These are phyloP conservation scores for Chydorus sphaericus DNA, from an alignment of 2,888 invertebrate genomes.

Conservation along the genomic window DNA sequence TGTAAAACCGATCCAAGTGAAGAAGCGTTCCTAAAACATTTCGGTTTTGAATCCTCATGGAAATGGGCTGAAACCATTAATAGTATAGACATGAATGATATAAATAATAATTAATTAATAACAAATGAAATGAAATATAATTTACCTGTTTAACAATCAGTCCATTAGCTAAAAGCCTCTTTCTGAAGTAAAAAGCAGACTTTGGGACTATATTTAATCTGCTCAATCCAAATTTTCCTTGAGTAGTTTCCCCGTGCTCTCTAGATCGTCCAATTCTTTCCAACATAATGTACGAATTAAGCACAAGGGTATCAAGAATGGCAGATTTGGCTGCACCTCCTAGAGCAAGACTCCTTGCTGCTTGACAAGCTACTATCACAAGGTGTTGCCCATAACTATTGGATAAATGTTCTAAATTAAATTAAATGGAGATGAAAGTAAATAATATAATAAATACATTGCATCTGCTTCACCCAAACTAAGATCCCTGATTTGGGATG, in stretches of 20 bases:
- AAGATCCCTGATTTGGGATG: conserved; percentile 30
- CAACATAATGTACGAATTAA: conserved; percentile 47
- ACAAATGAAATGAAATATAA: background rate
- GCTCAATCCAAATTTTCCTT: conserved; percentile 34
- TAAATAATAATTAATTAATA: background rate
- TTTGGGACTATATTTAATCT: conserved; percentile 40
- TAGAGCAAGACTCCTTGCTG: conserved; percentile 40
- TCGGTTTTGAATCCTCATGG: conserved; percentile 17
- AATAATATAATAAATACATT: conserved; percentile 27
- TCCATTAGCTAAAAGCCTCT: conserved; percentile 40
- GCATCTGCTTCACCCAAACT: conserved; percentile 34
- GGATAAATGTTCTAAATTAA: background rate
- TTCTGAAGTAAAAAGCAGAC: conserved; percentile 45
- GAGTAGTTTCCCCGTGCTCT: conserved; percentile 50
- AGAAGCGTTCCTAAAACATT: conserved; percentile 24
- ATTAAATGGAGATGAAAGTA: conserved; percentile 1
- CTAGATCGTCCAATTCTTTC: conserved; percentile 59
- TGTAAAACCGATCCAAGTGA: conserved; percentile 47
- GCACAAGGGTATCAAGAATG: conserved; percentile 29
- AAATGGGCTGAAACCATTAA: conserved; percentile 12
- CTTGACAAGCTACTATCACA: conserved; percentile 54
- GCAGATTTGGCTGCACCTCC: conserved; percentile 33
- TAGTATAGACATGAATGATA: background rate
- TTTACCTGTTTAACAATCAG: conserved; percentile 44
- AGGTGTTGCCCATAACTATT: conserved; percentile 44